Conservation (phyloP, 2,888 invertebrate species). For the Tromatobia lineatoria region DNA sequence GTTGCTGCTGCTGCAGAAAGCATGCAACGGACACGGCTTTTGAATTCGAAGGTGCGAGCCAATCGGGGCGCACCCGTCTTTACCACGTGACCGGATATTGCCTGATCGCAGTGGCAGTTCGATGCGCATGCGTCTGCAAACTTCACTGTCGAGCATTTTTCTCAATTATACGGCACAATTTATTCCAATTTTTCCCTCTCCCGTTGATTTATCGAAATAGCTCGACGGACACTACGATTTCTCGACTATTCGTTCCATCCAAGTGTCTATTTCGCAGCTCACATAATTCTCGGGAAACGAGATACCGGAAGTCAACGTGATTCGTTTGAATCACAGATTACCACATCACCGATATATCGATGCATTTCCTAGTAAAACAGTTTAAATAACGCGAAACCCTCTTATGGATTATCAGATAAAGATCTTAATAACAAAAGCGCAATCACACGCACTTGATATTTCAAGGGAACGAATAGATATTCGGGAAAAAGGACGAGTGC, state of each 20-base stretch:
- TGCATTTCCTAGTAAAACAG: background rate
- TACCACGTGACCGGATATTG: constrained; percentile 60
- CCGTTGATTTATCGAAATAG: background rate
- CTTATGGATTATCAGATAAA: background rate
- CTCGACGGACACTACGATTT: background rate
- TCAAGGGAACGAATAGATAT: background rate
- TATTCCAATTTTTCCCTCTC: background rate
- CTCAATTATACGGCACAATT: background rate
- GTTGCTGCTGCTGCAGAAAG: no score
- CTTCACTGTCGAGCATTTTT: background rate
- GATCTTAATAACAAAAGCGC: background rate
- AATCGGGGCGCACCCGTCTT: constrained; percentile 43
- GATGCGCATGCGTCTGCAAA: constrained; percentile 7
- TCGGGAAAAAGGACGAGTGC: background rate
- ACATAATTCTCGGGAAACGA: background rate
- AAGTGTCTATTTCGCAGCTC: background rate
- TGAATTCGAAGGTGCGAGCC: constrained; percentile 64
- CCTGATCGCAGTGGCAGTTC: constrained; percentile 17
- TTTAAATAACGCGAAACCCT: background rate
- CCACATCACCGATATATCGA: background rate
- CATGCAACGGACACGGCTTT: constrained; percentile 68
- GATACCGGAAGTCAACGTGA: constrained; percentile 30
- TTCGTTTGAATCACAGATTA: constrained; percentile 45
- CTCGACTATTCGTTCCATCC: background rate
- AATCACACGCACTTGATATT: background rate